Evolutionary conservation across 2,888 invertebrate species (phyloP).

Genomic region (Ormyrus thymus): DNA sequence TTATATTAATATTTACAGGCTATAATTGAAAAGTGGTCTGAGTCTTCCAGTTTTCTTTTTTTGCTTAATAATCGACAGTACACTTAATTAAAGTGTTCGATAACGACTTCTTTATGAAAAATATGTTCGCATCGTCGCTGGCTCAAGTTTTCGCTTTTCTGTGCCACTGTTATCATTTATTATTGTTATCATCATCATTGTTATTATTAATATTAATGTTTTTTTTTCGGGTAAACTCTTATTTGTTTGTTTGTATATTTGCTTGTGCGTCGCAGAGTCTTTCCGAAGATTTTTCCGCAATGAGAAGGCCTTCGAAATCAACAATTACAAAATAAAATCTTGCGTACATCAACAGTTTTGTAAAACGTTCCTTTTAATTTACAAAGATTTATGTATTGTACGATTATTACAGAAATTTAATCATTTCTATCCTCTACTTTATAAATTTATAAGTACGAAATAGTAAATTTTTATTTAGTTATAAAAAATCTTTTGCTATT

Average conservation of each 20-base stretch:
- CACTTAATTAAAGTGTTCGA: constrained; percentile 37
- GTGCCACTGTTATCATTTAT: constrained; percentile 40
- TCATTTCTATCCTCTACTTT: no score
- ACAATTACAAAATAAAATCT: neutral
- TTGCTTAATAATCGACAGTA: constrained; percentile 30
- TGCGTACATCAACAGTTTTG: neutral
- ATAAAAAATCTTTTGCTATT: neutral
- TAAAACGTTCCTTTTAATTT: neutral
- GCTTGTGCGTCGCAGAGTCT: constrained; percentile 45
- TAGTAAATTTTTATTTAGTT: no score
- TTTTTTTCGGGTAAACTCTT: constrained; percentile 36
- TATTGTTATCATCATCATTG: constrained; percentile 28
- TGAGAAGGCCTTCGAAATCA: constrained; percentile 38
- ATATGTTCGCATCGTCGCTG: constrained; percentile 43
- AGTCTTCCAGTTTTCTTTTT: constrained; percentile 39
- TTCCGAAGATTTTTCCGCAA: constrained; percentile 16
- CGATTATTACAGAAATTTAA: neutral
- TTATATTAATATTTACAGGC: constrained; percentile 51
- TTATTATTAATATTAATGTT: constrained; percentile 38
- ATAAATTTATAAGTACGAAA: no score
- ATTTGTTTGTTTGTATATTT: constrained; percentile 28
- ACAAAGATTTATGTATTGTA: neutral
- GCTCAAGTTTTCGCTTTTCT: constrained; percentile 33
- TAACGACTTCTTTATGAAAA: constrained; percentile 50
- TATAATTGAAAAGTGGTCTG: constrained; percentile 52